phyloP scores from a whole-genome alignment of 2,797 vertebrate genomes.

The Eupleurogrammus muticus region DNA sequence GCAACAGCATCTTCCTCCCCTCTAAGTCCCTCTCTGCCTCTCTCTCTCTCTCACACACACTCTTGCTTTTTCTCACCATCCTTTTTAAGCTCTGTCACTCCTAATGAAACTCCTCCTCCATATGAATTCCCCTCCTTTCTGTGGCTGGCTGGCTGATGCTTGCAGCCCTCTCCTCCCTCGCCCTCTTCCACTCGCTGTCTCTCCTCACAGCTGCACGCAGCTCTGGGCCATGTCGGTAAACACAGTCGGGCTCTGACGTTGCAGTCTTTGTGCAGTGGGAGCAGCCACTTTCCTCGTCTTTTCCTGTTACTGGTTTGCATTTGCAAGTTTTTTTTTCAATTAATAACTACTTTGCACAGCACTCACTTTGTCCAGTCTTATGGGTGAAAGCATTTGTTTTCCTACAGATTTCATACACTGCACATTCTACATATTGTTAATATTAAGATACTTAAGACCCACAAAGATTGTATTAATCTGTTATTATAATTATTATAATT shows the following conservation, averaged over 20 bases:
- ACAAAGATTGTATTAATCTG: neutral
- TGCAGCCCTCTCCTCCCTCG: slow-evolving; percentile 16
- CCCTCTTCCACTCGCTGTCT: slow-evolving; percentile 10
- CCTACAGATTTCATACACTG: neutral
- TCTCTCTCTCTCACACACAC: slow-evolving; percentile 21
- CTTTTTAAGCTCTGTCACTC: slow-evolving; percentile 63
- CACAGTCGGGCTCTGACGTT: slow-evolving; percentile 47
- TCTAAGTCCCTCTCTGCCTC: slow-evolving; percentile 40
- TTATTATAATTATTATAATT: too few relatives aligned
- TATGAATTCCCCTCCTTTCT: slow-evolving; percentile 50
- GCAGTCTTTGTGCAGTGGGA: slow-evolving; percentile 42
- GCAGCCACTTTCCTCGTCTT: slow-evolving; percentile 45
- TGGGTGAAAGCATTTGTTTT: slow-evolving; percentile 34
- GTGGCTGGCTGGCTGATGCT: slow-evolving; percentile 29
- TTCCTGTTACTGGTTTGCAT: slow-evolving; percentile 48
- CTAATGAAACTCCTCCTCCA: slow-evolving; percentile 69
- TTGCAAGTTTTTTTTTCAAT: slow-evolving; percentile 37
- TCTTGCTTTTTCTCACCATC: slow-evolving; percentile 51
- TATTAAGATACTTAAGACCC: neutral
- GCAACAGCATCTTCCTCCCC: slow-evolving; percentile 84
- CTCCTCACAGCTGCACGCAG: slow-evolving; percentile 67
- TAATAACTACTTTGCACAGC: slow-evolving; percentile 43
- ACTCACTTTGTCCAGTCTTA: slow-evolving; percentile 18
- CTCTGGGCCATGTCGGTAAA: slow-evolving; percentile 65
- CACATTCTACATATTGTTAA: neutral